phyloP scores from a whole-genome alignment of 2,113 vertebrate genomes.

The Corythornis cristatus region DNA sequence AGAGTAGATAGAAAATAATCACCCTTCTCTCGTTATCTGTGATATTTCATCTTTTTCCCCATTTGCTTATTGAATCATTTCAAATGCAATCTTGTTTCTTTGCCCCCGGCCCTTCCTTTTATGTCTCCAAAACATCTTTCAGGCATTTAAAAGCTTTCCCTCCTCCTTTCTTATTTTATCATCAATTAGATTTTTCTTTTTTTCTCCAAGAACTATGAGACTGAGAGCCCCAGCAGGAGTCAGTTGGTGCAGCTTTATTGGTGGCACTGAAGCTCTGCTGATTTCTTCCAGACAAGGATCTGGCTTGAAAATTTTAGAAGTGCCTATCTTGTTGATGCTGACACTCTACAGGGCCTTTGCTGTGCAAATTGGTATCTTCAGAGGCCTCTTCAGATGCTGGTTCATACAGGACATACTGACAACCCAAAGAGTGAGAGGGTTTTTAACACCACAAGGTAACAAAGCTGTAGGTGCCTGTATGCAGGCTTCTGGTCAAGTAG shows the following conservation, averaged over 20 bases:
- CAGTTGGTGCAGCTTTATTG: background rate
- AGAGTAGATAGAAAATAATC: background rate
- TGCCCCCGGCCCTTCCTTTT: constrained; percentile 7
- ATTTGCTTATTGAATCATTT: constrained; percentile 26
- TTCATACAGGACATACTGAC: background rate
- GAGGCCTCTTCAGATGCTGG: background rate
- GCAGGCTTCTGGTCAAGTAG: background rate
- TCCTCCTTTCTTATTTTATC: background rate
- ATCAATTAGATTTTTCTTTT: background rate
- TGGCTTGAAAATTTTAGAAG: background rate
- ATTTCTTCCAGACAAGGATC: background rate
- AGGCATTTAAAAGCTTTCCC: constrained; percentile 13
- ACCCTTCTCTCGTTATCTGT: background rate
- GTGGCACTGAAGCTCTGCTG: background rate
- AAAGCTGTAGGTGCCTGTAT: background rate
- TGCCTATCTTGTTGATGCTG: background rate
- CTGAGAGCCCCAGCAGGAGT: background rate
- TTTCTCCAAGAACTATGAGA: background rate
- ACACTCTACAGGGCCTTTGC: background rate
- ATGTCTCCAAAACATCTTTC: constrained; percentile 25
- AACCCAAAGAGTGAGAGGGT: background rate
- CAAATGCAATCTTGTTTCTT: background rate
- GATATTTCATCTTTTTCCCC: background rate
- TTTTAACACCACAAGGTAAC: background rate
- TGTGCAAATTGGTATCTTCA: background rate